phyloP scores from a whole-genome alignment of 2,888 invertebrate genomes.

The Andrena minutula region DNA sequence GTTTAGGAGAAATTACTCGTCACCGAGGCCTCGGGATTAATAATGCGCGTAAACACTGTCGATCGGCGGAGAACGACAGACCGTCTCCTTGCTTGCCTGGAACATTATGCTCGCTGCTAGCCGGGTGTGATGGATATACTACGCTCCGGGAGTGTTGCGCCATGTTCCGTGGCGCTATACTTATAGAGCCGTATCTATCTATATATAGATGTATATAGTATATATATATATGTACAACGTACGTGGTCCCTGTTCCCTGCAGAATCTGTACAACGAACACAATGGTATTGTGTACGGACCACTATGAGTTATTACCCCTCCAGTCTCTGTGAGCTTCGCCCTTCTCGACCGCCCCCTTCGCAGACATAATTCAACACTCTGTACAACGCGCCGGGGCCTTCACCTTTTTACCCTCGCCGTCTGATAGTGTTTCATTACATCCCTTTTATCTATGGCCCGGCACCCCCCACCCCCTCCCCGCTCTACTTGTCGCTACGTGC shows the following conservation, averaged over 20 bases:
- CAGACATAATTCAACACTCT: conserved; percentile 82
- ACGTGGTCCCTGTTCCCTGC: conserved; percentile 77
- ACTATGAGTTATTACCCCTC: conserved; percentile 83
- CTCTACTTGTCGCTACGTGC: conserved; percentile 47
- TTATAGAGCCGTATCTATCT: conserved; percentile 36
- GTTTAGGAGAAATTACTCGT: conserved; percentile 33
- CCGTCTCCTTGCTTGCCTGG: conserved; percentile 13
- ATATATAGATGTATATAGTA: conserved; percentile 14
- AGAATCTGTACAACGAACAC: conserved; percentile 82
- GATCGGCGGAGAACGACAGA: conserved; percentile 28
- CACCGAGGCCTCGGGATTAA: conserved; percentile 29
- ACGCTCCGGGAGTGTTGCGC: conserved; percentile 37
- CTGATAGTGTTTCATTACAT: conserved; percentile 76
- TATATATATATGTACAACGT: conserved; percentile 33
- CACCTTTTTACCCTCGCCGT: conserved; percentile 68
- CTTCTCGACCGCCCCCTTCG: conserved; percentile 65
- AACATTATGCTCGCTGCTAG: conserved; percentile 37
- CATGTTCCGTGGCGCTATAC: conserved; percentile 33
- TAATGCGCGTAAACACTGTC: conserved; percentile 41
- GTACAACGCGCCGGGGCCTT: conserved; percentile 67
- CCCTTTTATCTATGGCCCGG: conserved; percentile 61
- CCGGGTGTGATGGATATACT: conserved; percentile 50
- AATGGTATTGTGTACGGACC: conserved; percentile 83
- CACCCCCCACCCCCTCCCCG: neutral
- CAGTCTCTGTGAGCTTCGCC: conserved; percentile 74